Evolutionary conservation across 2,888 invertebrate genomes (phyloP), one percentile per base, ranked within the genome.

Genomic region (Caradrina clavipalpis): DNA sequence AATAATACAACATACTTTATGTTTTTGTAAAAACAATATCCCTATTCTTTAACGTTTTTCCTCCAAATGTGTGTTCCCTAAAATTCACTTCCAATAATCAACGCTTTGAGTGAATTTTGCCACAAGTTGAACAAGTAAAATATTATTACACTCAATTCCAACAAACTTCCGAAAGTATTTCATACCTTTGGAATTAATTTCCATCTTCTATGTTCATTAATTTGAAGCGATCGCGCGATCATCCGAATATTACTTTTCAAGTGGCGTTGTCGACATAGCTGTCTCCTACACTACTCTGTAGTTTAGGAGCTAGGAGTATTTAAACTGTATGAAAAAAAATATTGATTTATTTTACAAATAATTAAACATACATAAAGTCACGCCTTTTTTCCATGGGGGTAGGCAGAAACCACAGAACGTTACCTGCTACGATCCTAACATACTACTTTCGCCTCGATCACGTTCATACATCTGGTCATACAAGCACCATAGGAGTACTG

Each of bases 211-310:
- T 59, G 65, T 59, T 71, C 47, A 76, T 76, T 76, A 66, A 75
- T 62, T 58, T 39, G 54, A 22, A 47, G 61, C 47, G 61, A 76
- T 76, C 76, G 70, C 10, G 70, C 56, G 70, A 76, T 76, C 71
- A 71, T 71, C 47, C 51, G 70, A 54, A 61, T 65, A 66, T 55
- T 66, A 55, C 39, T 76, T 59, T 54, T 51, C 11, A 62, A 76
- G 54, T 71, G 61, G 58, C 61, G 39, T 66, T 76, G 64, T 76
- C 19, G 57, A 76, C 58, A 77, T 68, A 65, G 45, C 50, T 70
- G 50, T 51, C 63, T 54, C 22, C 17, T 49, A 39, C 17, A 65
- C 35, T 42, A 70, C n/a, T 1, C n/a, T 10, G 10, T 51, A 47
- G 49, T 50, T 26, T 11, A 55, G 15, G 53, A 64, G 53, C 13